These are phyloP conservation scores for Thunnus thynnus DNA, from an alignment of 2,113 vertebrate genomes.

Conservation along the genomic window DNA sequence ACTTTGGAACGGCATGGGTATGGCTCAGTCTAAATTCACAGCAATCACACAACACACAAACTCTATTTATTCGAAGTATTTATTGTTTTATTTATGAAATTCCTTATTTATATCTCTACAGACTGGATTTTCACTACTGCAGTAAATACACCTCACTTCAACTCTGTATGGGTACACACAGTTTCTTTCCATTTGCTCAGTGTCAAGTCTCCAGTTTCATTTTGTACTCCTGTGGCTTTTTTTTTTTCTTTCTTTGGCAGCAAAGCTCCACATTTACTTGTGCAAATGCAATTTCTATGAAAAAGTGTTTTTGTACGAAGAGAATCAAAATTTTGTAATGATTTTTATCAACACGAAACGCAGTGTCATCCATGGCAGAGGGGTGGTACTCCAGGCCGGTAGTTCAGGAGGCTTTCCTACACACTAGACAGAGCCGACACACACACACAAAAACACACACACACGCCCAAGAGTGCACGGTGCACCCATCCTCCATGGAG, in stretches of 20 bases:
- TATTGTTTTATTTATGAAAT: constrained; percentile 82
- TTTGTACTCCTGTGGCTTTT: constrained; percentile 85
- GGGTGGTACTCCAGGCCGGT: constrained; percentile 31
- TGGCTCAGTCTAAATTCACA: constrained; percentile 78
- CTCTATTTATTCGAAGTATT: constrained; percentile 85
- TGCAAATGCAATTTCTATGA: constrained; percentile 99
- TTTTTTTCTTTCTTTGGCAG: constrained; percentile 70
- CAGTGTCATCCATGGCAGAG: constrained; percentile 67
- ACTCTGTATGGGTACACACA: constrained; percentile 49
- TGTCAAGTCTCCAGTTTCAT: constrained; percentile 64
- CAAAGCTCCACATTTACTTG: constrained; percentile 94
- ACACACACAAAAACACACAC: constrained; percentile 1
- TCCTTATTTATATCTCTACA: constrained; percentile 80
- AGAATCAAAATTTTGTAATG: constrained; percentile 94
- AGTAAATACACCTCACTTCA: constrained; percentile 61
- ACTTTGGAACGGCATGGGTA: constrained; percentile 46
- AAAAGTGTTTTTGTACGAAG: constrained; percentile 96
- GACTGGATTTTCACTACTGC: constrained; percentile 83
- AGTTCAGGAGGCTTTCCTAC: constrained; percentile 40
- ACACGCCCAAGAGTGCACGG: constrained; percentile 15
- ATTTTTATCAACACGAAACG: constrained; percentile 97
- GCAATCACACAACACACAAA: constrained; percentile 72
- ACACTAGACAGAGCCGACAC: constrained; percentile 35
- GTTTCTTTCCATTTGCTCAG: constrained; percentile 50
- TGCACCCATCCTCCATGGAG: constrained; percentile 55